Evolutionary conservation across 2,797 vertebrate species (phyloP).

Genomic region (Gymnothorax javanicus): DNA sequence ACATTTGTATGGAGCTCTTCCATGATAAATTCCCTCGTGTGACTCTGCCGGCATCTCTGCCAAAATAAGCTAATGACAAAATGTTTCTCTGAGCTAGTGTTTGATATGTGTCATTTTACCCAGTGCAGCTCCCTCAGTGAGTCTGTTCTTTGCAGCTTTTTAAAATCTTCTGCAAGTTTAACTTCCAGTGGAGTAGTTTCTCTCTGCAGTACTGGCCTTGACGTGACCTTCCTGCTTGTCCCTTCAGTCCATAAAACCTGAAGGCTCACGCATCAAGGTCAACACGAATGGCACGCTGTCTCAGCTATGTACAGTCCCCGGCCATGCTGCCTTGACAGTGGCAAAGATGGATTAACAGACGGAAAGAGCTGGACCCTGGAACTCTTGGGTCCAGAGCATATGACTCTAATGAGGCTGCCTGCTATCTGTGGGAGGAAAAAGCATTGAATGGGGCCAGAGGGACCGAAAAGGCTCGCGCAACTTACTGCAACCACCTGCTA

Average conservation of each 20-base stretch:
- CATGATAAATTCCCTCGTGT: neutral
- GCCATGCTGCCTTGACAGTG: neutral
- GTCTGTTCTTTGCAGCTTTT: neutral
- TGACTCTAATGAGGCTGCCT: neutral
- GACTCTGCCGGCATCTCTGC: neutral
- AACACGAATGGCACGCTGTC: neutral
- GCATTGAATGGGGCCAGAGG: neutral
- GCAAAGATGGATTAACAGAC: neutral
- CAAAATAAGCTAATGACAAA: slow-evolving; percentile 11
- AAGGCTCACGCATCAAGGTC: neutral
- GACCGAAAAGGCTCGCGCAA: neutral
- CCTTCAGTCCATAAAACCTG: neutral
- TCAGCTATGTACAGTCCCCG: neutral
- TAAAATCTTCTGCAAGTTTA: neutral
- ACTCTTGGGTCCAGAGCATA: neutral
- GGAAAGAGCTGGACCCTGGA: neutral
- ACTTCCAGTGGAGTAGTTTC: neutral
- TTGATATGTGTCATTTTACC: neutral
- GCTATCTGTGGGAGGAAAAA: neutral
- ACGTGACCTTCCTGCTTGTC: neutral
- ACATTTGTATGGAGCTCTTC: slow-evolving; percentile 10
- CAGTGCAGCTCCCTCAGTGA: neutral
- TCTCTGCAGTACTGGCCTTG: neutral
- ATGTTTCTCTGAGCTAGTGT: slow-evolving; percentile 9
- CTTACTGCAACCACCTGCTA: neutral